Base-by-base conservation (phyloP, 1,140 invertebrate species). In the Drosophila bifasciata region DNA sequence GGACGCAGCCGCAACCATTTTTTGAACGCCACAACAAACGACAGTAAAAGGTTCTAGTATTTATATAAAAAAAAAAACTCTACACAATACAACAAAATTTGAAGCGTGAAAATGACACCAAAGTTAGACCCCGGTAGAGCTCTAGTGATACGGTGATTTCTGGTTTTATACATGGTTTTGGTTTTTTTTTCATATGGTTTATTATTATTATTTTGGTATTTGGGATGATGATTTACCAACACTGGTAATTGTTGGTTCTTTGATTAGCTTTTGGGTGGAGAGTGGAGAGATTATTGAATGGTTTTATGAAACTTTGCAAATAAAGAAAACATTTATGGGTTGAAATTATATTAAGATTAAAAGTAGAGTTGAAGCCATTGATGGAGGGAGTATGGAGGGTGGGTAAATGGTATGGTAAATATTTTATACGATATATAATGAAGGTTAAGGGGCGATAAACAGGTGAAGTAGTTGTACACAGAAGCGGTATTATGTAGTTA, bases 71-170 rank as follows among this genome's bases (percentile, higher is more conserved):
- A 50, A 51, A 50, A 68, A 56, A 70, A 48, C 60, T 77, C 55
- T 70, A 72, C 41, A 72, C 21, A 83, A 57, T 72, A 68, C 32
- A 36, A 36, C 11, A 51, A 40, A 53, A 62, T 70, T 86, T 62
- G 75, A 89, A 88, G 83, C 83, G 78, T 88, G 84, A 88, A 83
- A 88, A 88, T 88, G 83, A 88, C 83, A 88, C 83, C 84, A 89
- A 69, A 83, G 62, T 88, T 89, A 88, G 75, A 83, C 67, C 78
- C 79, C 83, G 32, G 78, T 83, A 83, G 83, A 88, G 67, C 78
- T 64, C 69, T 88, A 88, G 83, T 88, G 83, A 88, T 88, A 88
- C 83, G 83, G 83, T 88, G 83, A 88, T 71, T 41, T 81, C 63
- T 86, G 64, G 63, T 68, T 46, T 57, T 57, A 28, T 76, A 53